Base-by-base conservation (phyloP, 2,797 vertebrate genomes). In the Argentina silus region DNA sequence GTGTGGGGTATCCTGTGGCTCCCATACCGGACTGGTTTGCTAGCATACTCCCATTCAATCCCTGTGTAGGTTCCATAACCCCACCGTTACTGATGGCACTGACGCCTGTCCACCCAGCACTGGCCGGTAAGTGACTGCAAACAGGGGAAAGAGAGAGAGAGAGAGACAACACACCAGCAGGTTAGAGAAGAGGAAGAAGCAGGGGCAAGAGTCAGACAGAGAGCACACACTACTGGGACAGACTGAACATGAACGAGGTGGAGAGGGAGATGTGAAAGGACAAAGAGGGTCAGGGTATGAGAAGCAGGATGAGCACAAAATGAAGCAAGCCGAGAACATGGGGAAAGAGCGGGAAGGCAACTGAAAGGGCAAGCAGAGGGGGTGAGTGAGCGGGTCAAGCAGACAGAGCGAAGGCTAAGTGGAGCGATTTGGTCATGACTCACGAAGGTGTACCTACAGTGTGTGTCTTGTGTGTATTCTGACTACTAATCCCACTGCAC, bases 1-100 rank as follows among this genome's bases (percentile, higher is more conserved):
- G 96, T 69, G 96, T 95, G 86, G 96, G 96, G 90, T 96, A 97
- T 90, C 95, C 95, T 70, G 96, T 86, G 85, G 96, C 94, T 81
- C 95, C 95, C 90, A 96, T 96, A 75, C 96, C 95, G 3, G 95
- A 93, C 85, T 96, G 96, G 92, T 90, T 96, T 86, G 95, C 91
- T 78, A 97, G 87, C 93, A 97, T 93, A 87, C 95, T 95, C 81
- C 95, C 96, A 75, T 96, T 97, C 90, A 96, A 93, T 85, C 95
- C 95, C 88, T 93, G 95, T 86, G 94, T 90, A 0, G 96, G 93
- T 64, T 94, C 96, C 91, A 93, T 90, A 69, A 96, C 93, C 67
- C 95, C 89, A 36, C 96, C 91, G 88, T 92, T 93, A 92, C 89
- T 92, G 85, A 92, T 89, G 87, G 91, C 85, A 82, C 92, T 93